Evolutionary conservation across 2,113 vertebrate genomes (phyloP), one percentile per base, ranked within the genome.

Genomic region (Cyanoramphus novaezelandiae): DNA sequence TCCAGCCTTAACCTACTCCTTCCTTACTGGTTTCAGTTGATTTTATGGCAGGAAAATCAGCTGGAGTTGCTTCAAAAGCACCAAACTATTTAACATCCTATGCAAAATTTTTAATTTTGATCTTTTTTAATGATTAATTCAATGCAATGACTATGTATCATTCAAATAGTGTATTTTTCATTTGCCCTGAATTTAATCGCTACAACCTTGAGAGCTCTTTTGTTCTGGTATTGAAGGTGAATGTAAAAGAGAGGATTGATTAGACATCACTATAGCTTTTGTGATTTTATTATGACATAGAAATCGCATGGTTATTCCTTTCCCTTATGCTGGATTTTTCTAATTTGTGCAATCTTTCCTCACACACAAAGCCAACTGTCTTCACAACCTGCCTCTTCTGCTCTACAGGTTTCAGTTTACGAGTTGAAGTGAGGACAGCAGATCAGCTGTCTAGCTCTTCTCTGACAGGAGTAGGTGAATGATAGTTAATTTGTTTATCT

Each of bases 31-130:
- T 35, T 74, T 87, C 16, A 52, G 3, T 33, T 19, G 8, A 76
- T 53, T 85, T 62, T 14, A n/a, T 21, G 24, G 12, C 43, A 62
- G 18, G 24, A 88, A 79, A 67, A 71, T 10, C 31, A 76, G 5
- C 10, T 78, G 11, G 10, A 52, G 14, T 29, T 85, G 33, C 12
- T 74, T 59, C 9, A 8, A 31, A 23, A 57, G 5, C 11, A 55
- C 7, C 3, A 65, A 94, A 69, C 16, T 2, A 2, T 63, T 80
- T 64, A 55, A 82, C 50, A 55, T 2, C 2, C 8, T 52, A 87
- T 44, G 44, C 43, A 70, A 13, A 82, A 41, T 91, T 95, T 97
- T 95, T 81, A 78, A 86, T 94, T 95, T 88, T 94, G 19, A 88
- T 52, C n/a, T 92, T 69, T 93, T 78, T 29, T 88, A 88, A 46